phyloP scores from a whole-genome alignment of 2,888 invertebrate species.

The Tachina grossa region DNA sequence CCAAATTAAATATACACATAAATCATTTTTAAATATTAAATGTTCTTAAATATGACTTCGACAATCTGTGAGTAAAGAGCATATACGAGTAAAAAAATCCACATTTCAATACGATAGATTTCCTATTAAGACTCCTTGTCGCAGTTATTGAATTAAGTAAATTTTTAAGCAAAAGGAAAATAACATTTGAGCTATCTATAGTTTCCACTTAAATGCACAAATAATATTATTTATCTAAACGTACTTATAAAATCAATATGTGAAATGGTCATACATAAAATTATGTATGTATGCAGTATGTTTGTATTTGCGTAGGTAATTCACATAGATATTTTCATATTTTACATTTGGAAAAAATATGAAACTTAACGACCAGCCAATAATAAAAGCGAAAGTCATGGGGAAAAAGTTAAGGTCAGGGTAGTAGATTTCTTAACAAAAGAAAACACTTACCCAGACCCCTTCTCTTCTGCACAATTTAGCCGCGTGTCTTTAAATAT shows the following conservation, averaged over 20 bases:
- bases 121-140: background rate
- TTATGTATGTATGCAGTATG: no score
- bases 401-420: slow-evolving; percentile 15
- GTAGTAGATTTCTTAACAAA: slow-evolving; percentile 28
- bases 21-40: slow-evolving; percentile 45
- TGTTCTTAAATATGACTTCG: background rate
- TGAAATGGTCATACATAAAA: slow-evolving; percentile 25
- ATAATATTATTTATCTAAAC: slow-evolving; percentile 26
- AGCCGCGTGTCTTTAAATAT: slow-evolving; percentile 60
- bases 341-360: slow-evolving; percentile 21
- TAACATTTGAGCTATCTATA: slow-evolving; percentile 63
- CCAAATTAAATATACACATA: slow-evolving; percentile 38
- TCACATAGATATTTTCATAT: background rate
- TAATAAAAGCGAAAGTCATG: slow-evolving; percentile 13
- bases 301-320: slow-evolving; percentile 1
- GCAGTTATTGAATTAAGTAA: background rate
- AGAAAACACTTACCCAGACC: slow-evolving; percentile 50
- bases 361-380: slow-evolving; percentile 6
- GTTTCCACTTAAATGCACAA: slow-evolving; percentile 67
- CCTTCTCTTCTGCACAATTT: slow-evolving; percentile 2
- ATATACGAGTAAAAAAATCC: background rate
- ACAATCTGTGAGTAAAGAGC: background rate
- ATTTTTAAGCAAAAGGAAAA: slow-evolving; percentile 1
- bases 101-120: background rate
- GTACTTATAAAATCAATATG: slow-evolving; percentile 56